Percentiles rank a stretch among this genome's conserved stretches.
Evolutionary conservation across 2,888 invertebrate species (phyloP).

Genomic region (Protula sp.): DNA sequence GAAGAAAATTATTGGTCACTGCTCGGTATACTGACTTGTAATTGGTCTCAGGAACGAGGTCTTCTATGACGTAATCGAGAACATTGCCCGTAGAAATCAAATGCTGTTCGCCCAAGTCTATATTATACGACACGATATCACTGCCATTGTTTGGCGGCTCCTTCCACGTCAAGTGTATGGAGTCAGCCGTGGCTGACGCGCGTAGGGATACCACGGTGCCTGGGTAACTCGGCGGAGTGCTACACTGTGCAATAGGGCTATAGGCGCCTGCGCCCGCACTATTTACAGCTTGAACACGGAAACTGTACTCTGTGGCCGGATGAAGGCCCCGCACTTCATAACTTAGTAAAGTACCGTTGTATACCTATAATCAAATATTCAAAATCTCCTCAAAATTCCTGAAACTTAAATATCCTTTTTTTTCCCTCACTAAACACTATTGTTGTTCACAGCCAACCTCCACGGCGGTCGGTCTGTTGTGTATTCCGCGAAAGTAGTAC

Average conservation of each 20-base stretch:
- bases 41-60: conserved; percentile 70
- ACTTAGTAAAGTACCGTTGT: conserved; percentile 43
- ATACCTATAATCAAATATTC: conserved; percentile 39
- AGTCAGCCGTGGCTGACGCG: conserved; percentile 63
- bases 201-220: conserved; percentile 59
- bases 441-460: too few relatives aligned
- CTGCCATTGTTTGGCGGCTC: conserved; percentile 72
- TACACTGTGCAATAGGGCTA: conserved; percentile 64
- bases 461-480: too few relatives aligned
- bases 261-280: conserved; percentile 73
- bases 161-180: conserved; percentile 64
- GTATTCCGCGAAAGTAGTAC: too few relatives aligned
- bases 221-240: conserved; percentile 78
- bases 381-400: too few relatives aligned
- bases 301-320: conserved; percentile 76
- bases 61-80: conserved; percentile 61
- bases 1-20: too few relatives aligned
- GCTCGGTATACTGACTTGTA: conserved; percentile 64
- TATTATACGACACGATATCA: conserved; percentile 69
- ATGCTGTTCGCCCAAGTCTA: conserved; percentile 60
- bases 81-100: conserved; percentile 34
- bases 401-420: too few relatives aligned
- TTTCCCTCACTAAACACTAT: too few relatives aligned
- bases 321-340: conserved; percentile 69
- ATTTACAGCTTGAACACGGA: conserved; percentile 75